Evolutionary conservation across 2,888 invertebrate genomes (phyloP), one percentile per base, ranked within the genome.

Genomic region (Formica aserva): DNA sequence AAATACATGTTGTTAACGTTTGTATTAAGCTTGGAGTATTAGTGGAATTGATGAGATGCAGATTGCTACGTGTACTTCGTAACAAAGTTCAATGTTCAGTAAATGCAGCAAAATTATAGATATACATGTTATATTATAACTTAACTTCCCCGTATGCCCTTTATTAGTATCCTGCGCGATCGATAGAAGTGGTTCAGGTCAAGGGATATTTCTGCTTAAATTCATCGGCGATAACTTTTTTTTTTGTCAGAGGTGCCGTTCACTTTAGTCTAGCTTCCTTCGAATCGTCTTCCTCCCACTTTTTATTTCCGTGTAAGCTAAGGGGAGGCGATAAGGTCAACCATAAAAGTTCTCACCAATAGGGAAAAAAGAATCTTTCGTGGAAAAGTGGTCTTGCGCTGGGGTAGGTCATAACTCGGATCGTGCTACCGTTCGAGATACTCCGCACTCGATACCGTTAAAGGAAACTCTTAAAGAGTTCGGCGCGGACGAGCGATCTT

Each of bases 281-380:
- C 71, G 6, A 76, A 38, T 57, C 62, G 48, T 71, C 66, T 75
- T 60, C 45, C 62, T 66, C 52, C 60, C 9, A 60, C 78, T 77
- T 75, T 72, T 78, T 74, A 74, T 74, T 84, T 85, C 69, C 55
- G 86, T 52, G n/a, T 18, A 32, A 76, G 52, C 45, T 48, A 38
- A 62, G 71, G 45, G 15, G n/a, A 74, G 75, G 82, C 88, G 85
- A 88, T 88, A 88, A 88, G 86, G 87, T 88, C 86, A 88, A 87
- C 88, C 82, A 83, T 87, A 88, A 88, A 88, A 88, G 88, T 88
- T 88, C 77, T 74, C 55, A 55, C 67, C 62, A 60, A 81, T 63
- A 65, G 77, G 69, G 71, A 85, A 84, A 82, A 82, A 82, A 74
- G 35, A 55, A 45, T n/a, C 52, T n/a, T 71, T 72, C 72, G 74